Percentiles rank a stretch among this genome's conserved stretches.
phyloP scores from a whole-genome alignment of 2,113 vertebrate genomes.

The Ceyx melanurus region DNA sequence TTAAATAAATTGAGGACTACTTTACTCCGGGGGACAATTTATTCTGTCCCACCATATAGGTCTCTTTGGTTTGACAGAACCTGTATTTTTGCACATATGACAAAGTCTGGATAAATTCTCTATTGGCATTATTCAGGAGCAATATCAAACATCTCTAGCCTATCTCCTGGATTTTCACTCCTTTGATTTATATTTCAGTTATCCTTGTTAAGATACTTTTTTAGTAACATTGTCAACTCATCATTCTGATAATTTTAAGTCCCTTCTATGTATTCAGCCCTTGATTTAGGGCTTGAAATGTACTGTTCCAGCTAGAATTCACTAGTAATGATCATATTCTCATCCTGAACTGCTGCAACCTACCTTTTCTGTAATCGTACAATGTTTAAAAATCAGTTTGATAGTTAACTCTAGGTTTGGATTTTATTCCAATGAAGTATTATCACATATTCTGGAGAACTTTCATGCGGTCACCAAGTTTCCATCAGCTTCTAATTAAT shows the following conservation, averaged over 20 bases:
- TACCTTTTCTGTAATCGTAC: neutral
- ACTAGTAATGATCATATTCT: neutral
- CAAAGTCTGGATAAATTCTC: constrained; percentile 1
- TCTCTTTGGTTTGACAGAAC: neutral
- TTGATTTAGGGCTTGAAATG: neutral
- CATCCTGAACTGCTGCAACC: neutral
- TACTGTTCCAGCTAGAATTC: neutral
- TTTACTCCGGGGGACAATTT: constrained; percentile 25
- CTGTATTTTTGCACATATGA: neutral
- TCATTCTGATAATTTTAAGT: neutral
- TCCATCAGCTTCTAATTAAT: neutral
- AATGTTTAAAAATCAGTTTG: neutral
- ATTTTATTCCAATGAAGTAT: neutral
- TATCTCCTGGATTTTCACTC: neutral
- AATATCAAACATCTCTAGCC: neutral
- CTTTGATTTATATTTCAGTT: neutral
- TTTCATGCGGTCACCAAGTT: neutral
- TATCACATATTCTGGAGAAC: neutral
- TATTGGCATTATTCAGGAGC: neutral
- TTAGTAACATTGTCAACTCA: neutral
- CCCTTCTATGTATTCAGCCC: neutral
- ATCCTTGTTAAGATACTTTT: neutral
- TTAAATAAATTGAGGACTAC: constrained; percentile 3
- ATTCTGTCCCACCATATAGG: neutral
- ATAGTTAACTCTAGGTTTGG: neutral